Evolutionary conservation across 2,888 invertebrate genomes (phyloP), one percentile per base, ranked within the genome.

Genomic region (Xanthorhoe designata): DNA sequence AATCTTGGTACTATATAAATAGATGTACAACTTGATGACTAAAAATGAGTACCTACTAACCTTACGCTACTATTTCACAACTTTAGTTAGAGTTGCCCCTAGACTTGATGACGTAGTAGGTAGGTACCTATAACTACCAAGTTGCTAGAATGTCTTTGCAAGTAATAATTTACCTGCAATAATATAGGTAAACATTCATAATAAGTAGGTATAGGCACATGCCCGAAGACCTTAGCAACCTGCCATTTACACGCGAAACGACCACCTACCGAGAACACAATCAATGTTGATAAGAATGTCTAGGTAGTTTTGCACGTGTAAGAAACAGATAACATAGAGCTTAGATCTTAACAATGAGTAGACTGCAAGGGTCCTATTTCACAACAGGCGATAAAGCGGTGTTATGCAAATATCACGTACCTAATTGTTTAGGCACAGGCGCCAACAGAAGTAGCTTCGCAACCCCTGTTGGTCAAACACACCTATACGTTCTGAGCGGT

Each of bases 321-420:
- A 42, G 38, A 42, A 47, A 47, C 47, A 17, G 5, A 32, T 58
- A 60, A 2, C 50, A 35, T 17, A 24, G 24, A 15, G 17, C 13
- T 54, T 9, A 42, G 38, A 19, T 38, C 65, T 53, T 61, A 77
- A 77, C 78, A 76, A 78, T 73, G 59, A 24, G 42, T 69, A 69
- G 61, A 72, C 52, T 61, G 38, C 54, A 17, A 69, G 61, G 61
- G 64, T 76, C 74, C 66, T 68, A 71, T 79, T 79, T 79, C 75
- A 72, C 70, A 74, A 76, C 66, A 52, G 71, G 70, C 75, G 79
- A 79, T 78, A 80, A 77, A 75, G 29, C 69, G 49, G 68, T 65
- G 71, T 78, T 80, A 80, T 79, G 80, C 80, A 82, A 82, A 66
- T 50, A 65, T 80, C 81, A 82, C 82, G 83, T 74, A 82, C 82